Evolutionary conservation across 2,113 vertebrate species (phyloP).

Genomic region (Dendropsophus ebraccatus): DNA sequence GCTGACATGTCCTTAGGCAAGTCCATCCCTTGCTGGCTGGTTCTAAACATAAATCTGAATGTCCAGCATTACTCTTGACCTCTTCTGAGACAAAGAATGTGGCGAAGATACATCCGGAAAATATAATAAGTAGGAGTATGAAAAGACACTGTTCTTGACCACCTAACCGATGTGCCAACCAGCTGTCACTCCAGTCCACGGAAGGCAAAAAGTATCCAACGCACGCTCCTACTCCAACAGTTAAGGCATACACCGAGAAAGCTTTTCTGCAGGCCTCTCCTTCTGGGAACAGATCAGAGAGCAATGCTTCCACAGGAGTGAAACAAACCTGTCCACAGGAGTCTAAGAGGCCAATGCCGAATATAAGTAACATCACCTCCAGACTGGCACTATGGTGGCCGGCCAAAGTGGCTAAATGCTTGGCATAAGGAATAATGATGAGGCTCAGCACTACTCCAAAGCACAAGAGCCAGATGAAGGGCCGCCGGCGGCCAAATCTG

Average conservation of each 20-base stretch:
- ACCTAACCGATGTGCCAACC: conserved; percentile 76
- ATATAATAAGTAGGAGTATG: conserved; percentile 77
- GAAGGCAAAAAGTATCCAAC: conserved; percentile 83
- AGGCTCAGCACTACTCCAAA: conserved; percentile 83
- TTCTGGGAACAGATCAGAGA: conserved; percentile 84
- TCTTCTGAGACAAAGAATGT: conserved; percentile 80
- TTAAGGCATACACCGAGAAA: conserved; percentile 84
- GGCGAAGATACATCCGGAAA: conserved; percentile 76
- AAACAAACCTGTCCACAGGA: conserved; percentile 89
- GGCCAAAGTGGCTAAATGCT: conserved; percentile 72
- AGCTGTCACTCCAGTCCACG: conserved; percentile 79
- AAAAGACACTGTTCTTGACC: conserved; percentile 84
- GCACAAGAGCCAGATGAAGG: conserved; percentile 86
- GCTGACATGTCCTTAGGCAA: conserved; percentile 52
- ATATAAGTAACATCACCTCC: conserved; percentile 79
- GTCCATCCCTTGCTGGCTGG: background rate
- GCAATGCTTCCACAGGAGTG: conserved; percentile 82
- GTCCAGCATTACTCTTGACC: background rate
- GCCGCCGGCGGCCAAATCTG: conserved; percentile 81
- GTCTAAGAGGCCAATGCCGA: conserved; percentile 80
- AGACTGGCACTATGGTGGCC: conserved; percentile 67
- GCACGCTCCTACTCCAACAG: conserved; percentile 87
- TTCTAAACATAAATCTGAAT: background rate
- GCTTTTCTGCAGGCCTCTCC: conserved; percentile 79
- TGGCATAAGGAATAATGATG: conserved; percentile 77